Evolutionary conservation across 2,888 invertebrate genomes (phyloP).

Genomic region (Drosophila diplacantha): DNA sequence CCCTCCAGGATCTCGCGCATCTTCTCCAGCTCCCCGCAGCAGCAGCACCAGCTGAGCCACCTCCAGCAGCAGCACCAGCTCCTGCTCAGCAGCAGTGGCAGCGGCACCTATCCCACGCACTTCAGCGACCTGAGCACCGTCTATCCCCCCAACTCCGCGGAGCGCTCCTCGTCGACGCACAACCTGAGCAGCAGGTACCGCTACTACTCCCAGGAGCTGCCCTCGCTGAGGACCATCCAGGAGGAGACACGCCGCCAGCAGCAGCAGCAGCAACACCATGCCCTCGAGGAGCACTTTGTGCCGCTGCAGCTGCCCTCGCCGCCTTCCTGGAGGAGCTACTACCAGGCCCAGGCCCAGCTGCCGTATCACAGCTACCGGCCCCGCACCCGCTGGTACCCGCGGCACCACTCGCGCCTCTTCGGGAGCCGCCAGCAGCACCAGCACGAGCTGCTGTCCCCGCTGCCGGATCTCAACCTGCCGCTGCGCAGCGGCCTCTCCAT

Average conservation of each 20-base stretch:
- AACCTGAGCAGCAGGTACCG: constrained; percentile 78
- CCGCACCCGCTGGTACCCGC: constrained; percentile 82
- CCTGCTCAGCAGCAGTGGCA: constrained; percentile 38
- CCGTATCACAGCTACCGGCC: constrained; percentile 79
- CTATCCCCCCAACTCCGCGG: constrained; percentile 87
- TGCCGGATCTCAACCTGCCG: constrained; percentile 79
- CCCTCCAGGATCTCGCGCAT: constrained; percentile 79
- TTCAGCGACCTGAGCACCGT: constrained; percentile 93
- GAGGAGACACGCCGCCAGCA: constrained; percentile 81
- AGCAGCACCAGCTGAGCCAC: constrained; percentile 69
- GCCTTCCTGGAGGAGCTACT: constrained; percentile 79
- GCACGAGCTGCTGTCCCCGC: constrained; percentile 83
- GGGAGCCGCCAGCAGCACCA: constrained; percentile 84
- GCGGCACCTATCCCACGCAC: constrained; percentile 77
- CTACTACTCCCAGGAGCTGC: constrained; percentile 85
- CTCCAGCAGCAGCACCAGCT: constrained; percentile 39
- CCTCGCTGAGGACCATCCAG: constrained; percentile 84
- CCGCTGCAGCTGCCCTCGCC: constrained; percentile 83
- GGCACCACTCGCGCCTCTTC: constrained; percentile 83
- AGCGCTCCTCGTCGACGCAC: constrained; percentile 81
- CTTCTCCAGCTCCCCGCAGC: constrained; percentile 83
- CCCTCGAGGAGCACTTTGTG: constrained; percentile 77
- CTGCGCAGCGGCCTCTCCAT: constrained; percentile 66
- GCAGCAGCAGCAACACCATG: constrained; percentile 34
- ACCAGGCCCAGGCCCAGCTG: constrained; percentile 74